Evolutionary conservation across 2,113 vertebrate species (phyloP), one percentile per base, ranked within the genome.

Genomic region (Heterotis niloticus): DNA sequence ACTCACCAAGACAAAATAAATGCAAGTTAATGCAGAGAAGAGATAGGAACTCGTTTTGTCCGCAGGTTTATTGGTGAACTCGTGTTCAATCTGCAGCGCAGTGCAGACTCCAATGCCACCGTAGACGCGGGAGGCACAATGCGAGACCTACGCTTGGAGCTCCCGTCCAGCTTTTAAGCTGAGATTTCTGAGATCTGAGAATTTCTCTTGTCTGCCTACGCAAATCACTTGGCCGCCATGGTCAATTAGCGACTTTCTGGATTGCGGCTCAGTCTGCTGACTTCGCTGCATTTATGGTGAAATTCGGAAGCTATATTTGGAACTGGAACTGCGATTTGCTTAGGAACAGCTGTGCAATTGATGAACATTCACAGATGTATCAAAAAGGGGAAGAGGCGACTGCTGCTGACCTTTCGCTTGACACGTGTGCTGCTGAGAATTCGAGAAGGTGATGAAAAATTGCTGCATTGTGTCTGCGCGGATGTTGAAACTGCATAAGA

Each of bases 221-320:
- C n/a, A 26, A 9, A 0, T 5, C 13, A 64, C 57, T 44, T 26
- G 57, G 76, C 65, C 54, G 64, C 4, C 64, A 17, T 9, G 26
- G 65, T 66, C 59, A 28, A 68, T 78, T 78, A 78, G 52, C 11
- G 26, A 69, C 59, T 68, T 52, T 26, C 12, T 66, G 54, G 76
- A 57, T 64, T 69, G 23, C 51, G 59, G 51, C 23, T 57, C 20
- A 78, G n/a, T 78, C n/a, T 7, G 14, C 28, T 28, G 64, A 57
- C 76, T 67, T 52, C 29, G 20, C 13, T 18, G 34, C 5, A 5
- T 28, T 62, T 65, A n/a, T 29, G 56, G 17, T 1, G 17, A 1
- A 24, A 26, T 18, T 52, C 26, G 17, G 24, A 24, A 11, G 52
- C 24, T 69, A 69, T 78, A 77, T 77, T 77, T 68, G 57, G 76